These are phyloP conservation scores for Sebastes ruberrimus DNA, from an alignment of 2,797 vertebrate species.

Conservation along the genomic window DNA sequence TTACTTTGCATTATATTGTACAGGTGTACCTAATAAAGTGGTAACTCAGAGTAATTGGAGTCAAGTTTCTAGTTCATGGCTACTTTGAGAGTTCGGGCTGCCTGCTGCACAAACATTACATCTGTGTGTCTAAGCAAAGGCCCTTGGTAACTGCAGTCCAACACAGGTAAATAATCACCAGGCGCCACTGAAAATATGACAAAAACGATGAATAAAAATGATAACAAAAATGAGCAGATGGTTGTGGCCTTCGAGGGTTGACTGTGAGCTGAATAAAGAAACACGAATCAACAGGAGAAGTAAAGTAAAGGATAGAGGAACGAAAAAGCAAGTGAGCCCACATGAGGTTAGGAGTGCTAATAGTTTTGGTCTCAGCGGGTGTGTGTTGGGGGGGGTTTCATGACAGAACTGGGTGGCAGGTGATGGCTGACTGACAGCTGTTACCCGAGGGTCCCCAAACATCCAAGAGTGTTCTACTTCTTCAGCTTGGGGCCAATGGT, in stretches of 20 bases:
- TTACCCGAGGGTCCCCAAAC: slow-evolving; percentile 49
- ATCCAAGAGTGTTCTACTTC: slow-evolving; percentile 51
- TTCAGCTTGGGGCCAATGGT: slow-evolving; percentile 13
- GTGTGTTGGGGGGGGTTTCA: slow-evolving; percentile 6
- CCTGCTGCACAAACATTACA: neutral
- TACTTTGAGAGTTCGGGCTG: neutral
- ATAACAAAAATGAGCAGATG: slow-evolving; percentile 29
- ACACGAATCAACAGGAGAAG: slow-evolving; percentile 24
- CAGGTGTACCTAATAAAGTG: neutral
- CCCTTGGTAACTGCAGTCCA: neutral
- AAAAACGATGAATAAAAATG: slow-evolving; percentile 9
- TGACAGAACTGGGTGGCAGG: slow-evolving; percentile 76
- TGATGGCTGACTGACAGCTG: slow-evolving; percentile 67
- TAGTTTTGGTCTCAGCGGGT: slow-evolving; percentile 61
- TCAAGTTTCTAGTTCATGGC: neutral
- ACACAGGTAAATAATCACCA: slow-evolving; percentile 7
- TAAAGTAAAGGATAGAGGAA: slow-evolving; percentile 15
- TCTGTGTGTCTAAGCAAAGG: neutral
- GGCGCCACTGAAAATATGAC: neutral
- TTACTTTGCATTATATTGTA: neutral
- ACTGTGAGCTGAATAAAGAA: slow-evolving; percentile 48
- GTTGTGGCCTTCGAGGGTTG: slow-evolving; percentile 25
- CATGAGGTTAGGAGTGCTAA: slow-evolving; percentile 63
- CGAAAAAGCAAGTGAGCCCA: slow-evolving; percentile 38
- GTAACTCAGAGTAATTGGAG: neutral